Evolutionary conservation across 1,140 invertebrate genomes (phyloP), one percentile per base, ranked within the genome.

Genomic region (Maniola jurtina): DNA sequence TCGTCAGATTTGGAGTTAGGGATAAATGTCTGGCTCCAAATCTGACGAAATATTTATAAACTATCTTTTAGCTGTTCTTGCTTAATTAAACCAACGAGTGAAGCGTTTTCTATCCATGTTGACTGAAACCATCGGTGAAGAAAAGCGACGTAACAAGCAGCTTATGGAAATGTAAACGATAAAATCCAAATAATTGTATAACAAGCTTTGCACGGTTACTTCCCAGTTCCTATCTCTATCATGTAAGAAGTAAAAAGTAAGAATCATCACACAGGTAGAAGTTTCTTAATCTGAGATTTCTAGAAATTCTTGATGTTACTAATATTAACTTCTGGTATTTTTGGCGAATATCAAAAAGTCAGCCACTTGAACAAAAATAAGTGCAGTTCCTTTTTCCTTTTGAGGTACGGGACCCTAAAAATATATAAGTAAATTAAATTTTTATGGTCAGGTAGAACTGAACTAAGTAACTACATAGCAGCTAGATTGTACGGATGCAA

Each of bases 171-270:
- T 64, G 67, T 60, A 69, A 69, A 69, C 36, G 57, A 64, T 25
- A 36, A 69, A 48, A 52, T 40, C 55, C 47, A 52, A 62, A 62
- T 62, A 59, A 58, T 69, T 56, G 60, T 61, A 61, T 61, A 61
- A 61, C 38, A 52, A 11, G 16, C 16, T 7, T 52, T 52, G 16
- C 48, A 38, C 25, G 38, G 35, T 14, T 11, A 61, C 60, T 61
- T 61, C 60, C 60, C 4, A 25, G n/a, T n/a, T n/a, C n/a, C n/a
- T n/a, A n/a, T n/a, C n/a, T 4, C 25, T 61, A 38, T 61, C 52
- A 52, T 50, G 35, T 61, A 61, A 61, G 47, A 61, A 61, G 14
- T 10, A n/a, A n/a, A n/a, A n/a, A n/a, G 38, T 11, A n/a, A n/a
- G n/a, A n/a, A n/a, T 11, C n/a, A 40, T 11, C 7, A 1, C 42